A percentile compares a stretch with the other conserved stretches of the same genome.
Evolutionary conservation across 2,113 vertebrate species (phyloP).

Genomic region (Rhea pennata): DNA sequence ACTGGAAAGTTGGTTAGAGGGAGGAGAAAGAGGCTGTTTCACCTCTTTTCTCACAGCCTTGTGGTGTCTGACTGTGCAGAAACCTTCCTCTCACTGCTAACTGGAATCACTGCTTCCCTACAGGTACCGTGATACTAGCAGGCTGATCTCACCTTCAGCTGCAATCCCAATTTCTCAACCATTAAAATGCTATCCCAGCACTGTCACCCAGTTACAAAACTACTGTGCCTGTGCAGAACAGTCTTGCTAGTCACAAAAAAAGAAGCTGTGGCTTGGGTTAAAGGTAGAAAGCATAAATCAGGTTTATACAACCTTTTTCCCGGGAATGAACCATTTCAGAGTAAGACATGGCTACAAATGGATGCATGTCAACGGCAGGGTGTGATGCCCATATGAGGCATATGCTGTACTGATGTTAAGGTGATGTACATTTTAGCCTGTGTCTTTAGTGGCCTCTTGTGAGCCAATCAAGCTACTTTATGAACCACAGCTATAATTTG

Average conservation of each 20-base stretch:
- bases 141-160: background rate
- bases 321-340: accelerated
- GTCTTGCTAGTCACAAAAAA: background rate
- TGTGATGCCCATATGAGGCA: accelerated
- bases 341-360: background rate
- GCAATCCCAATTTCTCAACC: background rate
- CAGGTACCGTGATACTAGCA: background rate
- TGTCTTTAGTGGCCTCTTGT: background rate
- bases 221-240: background rate
- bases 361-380: accelerated
- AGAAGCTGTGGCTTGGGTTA: background rate
- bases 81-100: background rate
- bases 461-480: background rate
- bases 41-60: too few species aligned
- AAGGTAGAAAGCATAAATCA: background rate
- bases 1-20: background rate
- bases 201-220: background rate
- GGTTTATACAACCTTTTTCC: background rate
- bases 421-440: accelerated
- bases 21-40: too few species aligned
- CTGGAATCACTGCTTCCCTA: background rate
- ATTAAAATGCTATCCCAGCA: background rate
- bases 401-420: accelerated
- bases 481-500: background rate
- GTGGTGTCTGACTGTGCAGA: background rate